These are phyloP conservation scores for Prionailurus viverrinus DNA, from an alignment of 2,113 vertebrate species.

Conservation along the genomic window DNA sequence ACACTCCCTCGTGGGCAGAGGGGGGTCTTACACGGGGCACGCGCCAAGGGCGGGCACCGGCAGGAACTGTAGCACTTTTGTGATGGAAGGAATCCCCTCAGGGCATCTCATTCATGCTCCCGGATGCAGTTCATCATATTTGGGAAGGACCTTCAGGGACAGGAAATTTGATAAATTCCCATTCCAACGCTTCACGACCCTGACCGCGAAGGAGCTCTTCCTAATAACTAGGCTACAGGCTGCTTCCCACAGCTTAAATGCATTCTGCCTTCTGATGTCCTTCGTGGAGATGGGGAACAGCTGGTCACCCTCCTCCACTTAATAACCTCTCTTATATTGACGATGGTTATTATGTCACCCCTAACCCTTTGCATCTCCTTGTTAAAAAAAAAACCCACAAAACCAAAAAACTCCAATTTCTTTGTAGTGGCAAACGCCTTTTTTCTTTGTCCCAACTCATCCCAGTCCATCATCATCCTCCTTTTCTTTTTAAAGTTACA, in stretches of 20 bases:
- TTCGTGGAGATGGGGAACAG: constrained; percentile 59
- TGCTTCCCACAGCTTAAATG: constrained; percentile 12
- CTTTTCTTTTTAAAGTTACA: constrained; percentile 53
- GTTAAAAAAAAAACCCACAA: neutral
- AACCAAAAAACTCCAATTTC: constrained; percentile 9
- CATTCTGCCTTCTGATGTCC: constrained; percentile 59
- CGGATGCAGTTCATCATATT: constrained; percentile 14
- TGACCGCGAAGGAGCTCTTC: constrained; percentile 30
- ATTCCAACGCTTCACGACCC: constrained; percentile 38
- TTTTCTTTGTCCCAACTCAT: constrained; percentile 53
- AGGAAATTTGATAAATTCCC: constrained; percentile 71
- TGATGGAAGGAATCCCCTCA: neutral
- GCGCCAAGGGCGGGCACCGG: neutral
- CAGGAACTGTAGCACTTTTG: neutral
- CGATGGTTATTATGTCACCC: constrained; percentile 51
- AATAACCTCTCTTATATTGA: constrained; percentile 56
- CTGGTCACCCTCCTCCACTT: constrained; percentile 65
- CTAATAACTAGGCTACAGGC: constrained; percentile 60
- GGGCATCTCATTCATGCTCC: neutral
- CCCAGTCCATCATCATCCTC: neutral
- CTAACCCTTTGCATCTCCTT: constrained; percentile 29
- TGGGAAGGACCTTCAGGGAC: constrained; percentile 51
- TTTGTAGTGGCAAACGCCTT: constrained; percentile 41
- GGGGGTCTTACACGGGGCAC: neutral
- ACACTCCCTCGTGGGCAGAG: fast-evolving